phyloP scores from a whole-genome alignment of 2,113 vertebrate genomes.

The Hyaena hyaena region DNA sequence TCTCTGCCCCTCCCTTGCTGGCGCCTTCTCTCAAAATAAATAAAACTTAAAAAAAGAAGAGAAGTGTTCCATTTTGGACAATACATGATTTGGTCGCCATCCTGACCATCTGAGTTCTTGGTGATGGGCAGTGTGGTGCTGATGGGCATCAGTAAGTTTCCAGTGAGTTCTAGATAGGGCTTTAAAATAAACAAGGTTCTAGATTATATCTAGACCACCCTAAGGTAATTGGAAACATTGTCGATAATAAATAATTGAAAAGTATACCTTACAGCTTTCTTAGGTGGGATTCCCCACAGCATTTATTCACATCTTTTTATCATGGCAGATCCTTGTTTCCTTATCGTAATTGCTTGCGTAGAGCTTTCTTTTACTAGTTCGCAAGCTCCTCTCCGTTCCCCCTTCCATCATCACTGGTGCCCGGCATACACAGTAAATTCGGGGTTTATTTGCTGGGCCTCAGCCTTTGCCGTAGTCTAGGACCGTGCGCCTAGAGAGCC shows the following conservation, averaged over 20 bases:
- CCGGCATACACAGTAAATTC: neutral
- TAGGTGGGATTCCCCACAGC: neutral
- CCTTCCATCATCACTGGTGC: fast-evolving
- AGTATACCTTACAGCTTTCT: neutral
- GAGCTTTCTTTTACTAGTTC: neutral
- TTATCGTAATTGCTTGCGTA: neutral
- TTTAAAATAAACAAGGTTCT: neutral
- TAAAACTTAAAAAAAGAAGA: too few species aligned
- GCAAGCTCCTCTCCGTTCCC: neutral
- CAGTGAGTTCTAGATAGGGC: neutral
- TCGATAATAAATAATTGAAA: neutral
- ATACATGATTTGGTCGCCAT: neutral
- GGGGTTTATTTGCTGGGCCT: neutral
- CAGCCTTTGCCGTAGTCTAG: neutral
- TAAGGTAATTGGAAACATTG: neutral
- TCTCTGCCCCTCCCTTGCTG: too few species aligned
- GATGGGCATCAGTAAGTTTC: neutral
- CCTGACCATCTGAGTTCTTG: neutral
- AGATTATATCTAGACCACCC: neutral
- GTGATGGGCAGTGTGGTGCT: fast-evolving
- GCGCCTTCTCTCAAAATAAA: too few species aligned
- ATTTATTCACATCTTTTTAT: neutral
- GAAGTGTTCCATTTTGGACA: neutral
- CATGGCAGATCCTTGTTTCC: neutral
- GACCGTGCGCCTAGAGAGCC: too few species aligned